phyloP scores from a whole-genome alignment of 2,888 invertebrate species.

The Drosophila prostipennis region DNA sequence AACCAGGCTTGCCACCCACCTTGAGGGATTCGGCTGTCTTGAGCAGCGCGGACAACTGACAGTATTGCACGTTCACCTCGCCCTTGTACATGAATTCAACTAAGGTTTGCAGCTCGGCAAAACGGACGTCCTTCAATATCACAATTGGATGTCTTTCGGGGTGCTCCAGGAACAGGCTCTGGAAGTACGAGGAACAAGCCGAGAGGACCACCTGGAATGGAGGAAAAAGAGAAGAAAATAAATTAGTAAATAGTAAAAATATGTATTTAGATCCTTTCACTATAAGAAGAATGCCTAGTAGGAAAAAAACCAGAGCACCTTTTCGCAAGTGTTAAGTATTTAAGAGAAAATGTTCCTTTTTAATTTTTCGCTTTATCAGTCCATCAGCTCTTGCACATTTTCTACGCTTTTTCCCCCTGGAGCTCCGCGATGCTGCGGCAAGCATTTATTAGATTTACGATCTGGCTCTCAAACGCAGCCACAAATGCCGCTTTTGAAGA shows the following conservation, averaged over 20 bases:
- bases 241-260: conserved; percentile 2
- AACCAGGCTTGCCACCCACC: conserved; percentile 83
- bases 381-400: conserved; percentile 18
- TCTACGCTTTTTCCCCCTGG: conserved; percentile 17
- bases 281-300: too few relatives aligned
- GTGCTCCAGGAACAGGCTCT: conserved; percentile 96
- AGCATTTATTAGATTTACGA: conserved; percentile 81
- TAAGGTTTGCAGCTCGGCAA: conserved; percentile 94
- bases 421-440: conserved; percentile 18
- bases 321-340: conserved; percentile 2
- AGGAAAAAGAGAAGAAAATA: too few relatives aligned
- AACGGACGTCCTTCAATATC: conserved; percentile 96
- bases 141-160: conserved; percentile 96
- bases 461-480: conserved; percentile 54
- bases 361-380: conserved; percentile 23
- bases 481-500: conserved; percentile 66
- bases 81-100: conserved; percentile 99
- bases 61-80: conserved; percentile 97
- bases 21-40: conserved; percentile 97
- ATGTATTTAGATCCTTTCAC: too few relatives aligned
- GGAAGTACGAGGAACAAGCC: conserved; percentile 98
- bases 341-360: not conserved
- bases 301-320: not conserved
- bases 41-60: conserved; percentile 94
- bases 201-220: conserved; percentile 92